phyloP scores from a whole-genome alignment of 2,888 invertebrate species.

The Drosophila quinaria region DNA sequence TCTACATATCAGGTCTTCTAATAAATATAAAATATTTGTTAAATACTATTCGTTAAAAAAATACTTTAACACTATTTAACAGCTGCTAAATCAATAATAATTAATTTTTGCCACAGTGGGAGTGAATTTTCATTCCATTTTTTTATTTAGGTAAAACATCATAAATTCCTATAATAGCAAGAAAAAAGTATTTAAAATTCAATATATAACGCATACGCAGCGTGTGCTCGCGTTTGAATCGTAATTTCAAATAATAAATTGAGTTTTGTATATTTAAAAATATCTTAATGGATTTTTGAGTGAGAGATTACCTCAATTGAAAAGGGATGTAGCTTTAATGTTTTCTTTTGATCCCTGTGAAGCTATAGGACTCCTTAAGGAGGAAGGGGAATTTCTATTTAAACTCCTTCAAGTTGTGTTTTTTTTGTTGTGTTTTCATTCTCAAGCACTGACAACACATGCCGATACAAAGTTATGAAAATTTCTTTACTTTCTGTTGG shows the following conservation, averaged over 20 bases:
- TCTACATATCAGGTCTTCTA: no score
- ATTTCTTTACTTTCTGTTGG: conserved; percentile 17
- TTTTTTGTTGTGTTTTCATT: conserved; percentile 25
- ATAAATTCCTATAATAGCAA: background rate
- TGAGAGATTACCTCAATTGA: conserved; percentile 14
- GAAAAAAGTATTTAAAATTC: background rate
- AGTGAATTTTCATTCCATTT: no score
- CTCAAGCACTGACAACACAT: conserved; percentile 3
- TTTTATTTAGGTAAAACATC: background rate
- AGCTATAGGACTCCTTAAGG: background rate
- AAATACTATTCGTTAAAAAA: no score
- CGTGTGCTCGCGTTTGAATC: no score
- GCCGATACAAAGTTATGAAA: conserved; percentile 29
- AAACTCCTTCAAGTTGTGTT: conserved; percentile 18
- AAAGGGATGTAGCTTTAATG: conserved; percentile 16
- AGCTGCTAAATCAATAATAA: no score
- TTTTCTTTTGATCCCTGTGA: conserved; percentile 19
- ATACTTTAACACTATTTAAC: no score
- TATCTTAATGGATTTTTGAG: conserved; percentile 8
- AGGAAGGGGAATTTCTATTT: background rate
- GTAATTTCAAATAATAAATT: conserved; percentile 11
- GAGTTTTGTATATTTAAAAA: background rate
- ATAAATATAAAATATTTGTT: no score
- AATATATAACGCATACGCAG: background rate
- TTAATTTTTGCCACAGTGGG: no score